Conservation (phyloP, 2,797 vertebrate species). For the Oreonectes daqikongensis region DNA sequence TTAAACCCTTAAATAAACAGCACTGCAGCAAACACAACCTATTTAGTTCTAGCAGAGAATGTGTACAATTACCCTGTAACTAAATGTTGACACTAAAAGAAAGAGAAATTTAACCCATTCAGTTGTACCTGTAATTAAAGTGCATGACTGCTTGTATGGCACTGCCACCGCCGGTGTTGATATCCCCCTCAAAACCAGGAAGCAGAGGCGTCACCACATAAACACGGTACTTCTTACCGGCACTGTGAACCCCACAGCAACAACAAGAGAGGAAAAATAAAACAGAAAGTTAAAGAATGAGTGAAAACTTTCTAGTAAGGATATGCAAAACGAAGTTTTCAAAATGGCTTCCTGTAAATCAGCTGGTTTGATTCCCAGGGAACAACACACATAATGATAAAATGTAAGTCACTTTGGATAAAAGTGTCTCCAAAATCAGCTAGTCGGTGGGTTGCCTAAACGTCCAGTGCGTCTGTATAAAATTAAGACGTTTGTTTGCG, state of each 20-base stretch:
- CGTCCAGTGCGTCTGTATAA: too few relatives aligned
- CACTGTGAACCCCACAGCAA: conserved; percentile 70
- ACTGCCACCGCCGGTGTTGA: conserved; percentile 90
- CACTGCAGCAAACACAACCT: neutral
- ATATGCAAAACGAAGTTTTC: neutral
- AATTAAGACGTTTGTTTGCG: too few relatives aligned
- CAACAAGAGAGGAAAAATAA: neutral
- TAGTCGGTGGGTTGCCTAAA: too few relatives aligned
- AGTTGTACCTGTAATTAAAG: conserved; percentile 93
- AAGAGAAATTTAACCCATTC: neutral
- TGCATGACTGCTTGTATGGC: conserved; percentile 97
- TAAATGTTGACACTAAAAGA: neutral
- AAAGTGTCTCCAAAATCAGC: too few relatives aligned
- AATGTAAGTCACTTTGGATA: too few relatives aligned
- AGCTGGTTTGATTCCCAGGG: too few relatives aligned
- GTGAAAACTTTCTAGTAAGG: neutral
- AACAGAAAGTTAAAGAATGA: neutral
- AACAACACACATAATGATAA: neutral
- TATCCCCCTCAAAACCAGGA: conserved; percentile 95
- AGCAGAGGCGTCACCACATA: conserved; percentile 93
- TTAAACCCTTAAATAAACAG: too few relatives aligned
- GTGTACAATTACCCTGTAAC: too few relatives aligned
- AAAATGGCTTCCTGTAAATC: neutral
- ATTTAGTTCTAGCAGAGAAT: too few relatives aligned
- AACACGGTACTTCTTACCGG: conserved; percentile 83